Base-by-base conservation (phyloP, 2,888 invertebrate genomes). In the Rotaria sp. region DNA sequence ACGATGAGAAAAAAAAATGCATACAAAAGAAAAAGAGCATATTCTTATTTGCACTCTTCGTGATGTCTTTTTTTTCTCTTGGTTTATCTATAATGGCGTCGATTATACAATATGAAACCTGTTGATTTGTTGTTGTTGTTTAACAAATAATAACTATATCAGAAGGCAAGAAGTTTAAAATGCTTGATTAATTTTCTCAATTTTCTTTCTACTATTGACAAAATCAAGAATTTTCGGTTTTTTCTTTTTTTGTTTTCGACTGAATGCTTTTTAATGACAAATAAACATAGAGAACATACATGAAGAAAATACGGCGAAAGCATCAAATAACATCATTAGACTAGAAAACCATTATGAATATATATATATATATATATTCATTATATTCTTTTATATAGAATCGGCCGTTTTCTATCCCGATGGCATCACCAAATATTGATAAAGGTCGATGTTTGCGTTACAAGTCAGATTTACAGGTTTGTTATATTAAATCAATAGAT, bases 401-500 rank as follows among this genome's bases (percentile, higher is more conserved):
- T 67, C 35, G 26, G 35, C 38, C 67, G 35, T 67, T 35, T 30
- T 30, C 67, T 67, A 30, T 67, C 7, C 21, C 30, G 21, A 67
- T 67, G 67, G 67, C 35, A 67, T 21, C 67, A 18, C 8, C 35
- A 8, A 35, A 67, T 67, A 21, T 21, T 67, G 35, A 67, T 67
- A 18, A 21, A n/a, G 80, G 80, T 15, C 41, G 80, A 80, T 80
- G 80, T 45, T 80, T 80, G 21, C 41, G 80, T 45, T 80, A 80
- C n/a, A 80, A 80, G 80, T 80, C 80, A 80, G 80, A 80, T 80
- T 10, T 80, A 80, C n/a, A 80, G 80, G 80, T 80, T 45, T 26
- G 80, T 80, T 80, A 11, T n/a, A 24, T 80, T 26, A 35, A 38
- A 74, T 38, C 2, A 5, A 38, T 24, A 38, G 5, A 21, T 8